A percentile compares a stretch with the other conserved stretches of the same genome.
These are phyloP conservation scores for Clusia tigrina DNA, from an alignment of 2,888 invertebrate species.

Conservation along the genomic window DNA sequence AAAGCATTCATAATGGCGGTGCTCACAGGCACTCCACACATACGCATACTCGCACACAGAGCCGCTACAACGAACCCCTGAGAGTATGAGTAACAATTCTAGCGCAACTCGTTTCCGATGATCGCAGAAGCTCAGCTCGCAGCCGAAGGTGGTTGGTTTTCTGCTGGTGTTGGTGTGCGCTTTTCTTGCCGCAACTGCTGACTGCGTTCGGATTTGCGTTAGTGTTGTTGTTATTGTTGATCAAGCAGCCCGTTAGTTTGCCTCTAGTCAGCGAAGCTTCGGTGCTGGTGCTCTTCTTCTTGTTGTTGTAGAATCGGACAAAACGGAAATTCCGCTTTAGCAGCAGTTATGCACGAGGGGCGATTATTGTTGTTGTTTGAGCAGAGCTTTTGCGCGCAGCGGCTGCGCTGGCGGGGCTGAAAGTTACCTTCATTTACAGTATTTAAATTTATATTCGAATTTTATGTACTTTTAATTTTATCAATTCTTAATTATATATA, in stretches of 20 bases:
- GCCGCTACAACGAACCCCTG: background rate
- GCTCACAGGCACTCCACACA: no score
- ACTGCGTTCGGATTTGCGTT: no score
- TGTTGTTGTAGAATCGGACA: background rate
- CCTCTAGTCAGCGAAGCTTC: background rate
- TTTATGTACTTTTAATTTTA: no score
- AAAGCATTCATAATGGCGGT: no score
- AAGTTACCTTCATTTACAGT: no score
- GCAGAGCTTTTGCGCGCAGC: background rate
- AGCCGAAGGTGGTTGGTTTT: background rate
- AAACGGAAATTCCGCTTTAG: constrained; percentile 1
- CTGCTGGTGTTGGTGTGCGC: background rate
- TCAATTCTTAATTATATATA: no score
- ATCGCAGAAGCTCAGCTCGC: no score
- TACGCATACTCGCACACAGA: background rate
- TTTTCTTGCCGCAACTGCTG: no score
- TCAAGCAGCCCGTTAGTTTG: background rate
- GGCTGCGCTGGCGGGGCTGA: no score
- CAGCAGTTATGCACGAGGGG: no score
- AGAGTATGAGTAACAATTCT: no score
- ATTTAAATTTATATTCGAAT: no score
- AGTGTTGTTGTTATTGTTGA: background rate
- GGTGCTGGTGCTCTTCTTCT: background rate
- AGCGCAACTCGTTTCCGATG: background rate
- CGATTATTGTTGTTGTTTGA: background rate